Evolutionary conservation across 2,797 vertebrate genomes (phyloP), one percentile per base, ranked within the genome.

Genomic region (Aulostomus chinensis): DNA sequence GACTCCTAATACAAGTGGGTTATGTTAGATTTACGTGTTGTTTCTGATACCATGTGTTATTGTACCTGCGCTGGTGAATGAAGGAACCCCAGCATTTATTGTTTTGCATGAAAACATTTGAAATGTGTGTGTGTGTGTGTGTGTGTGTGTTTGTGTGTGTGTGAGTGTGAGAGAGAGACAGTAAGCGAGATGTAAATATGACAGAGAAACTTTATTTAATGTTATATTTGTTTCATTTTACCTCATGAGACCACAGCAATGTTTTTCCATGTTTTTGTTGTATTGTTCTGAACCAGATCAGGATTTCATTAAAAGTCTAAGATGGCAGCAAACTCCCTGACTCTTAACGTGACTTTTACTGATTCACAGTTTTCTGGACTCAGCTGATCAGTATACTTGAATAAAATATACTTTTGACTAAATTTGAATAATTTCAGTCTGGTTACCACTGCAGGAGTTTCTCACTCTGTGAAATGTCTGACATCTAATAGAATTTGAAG

Each of bases 291-390:
- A n/a, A n/a, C n/a, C 40, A 41, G 11, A 34, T 16, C 3, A 64
- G 8, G 42, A 52, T 49, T 45, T n/a, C 9, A 83, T 75, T 78
- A 78, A 72, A 79, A 47, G 65, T 72, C 65, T 64, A 16, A 68
- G 54, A 64, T 73, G 73, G 70, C 71, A 83, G 66, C 58, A 68
- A 31, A 13, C 17, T n/a, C n/a, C 33, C 49, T 56, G 48, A 65
- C 20, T 53, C 8, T n/a, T n/a, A 5, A 11, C 33, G 2, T 20
- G 14, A 1, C 9, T 51, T 33, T 18, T 6, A 9, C 3, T 34
- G 16, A 53, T 39, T 29, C 10, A 11, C 34, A 53, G 33, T 15
- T n/a, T 1, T 9, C 7, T 28, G n/a, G n/a, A 9, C 9, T 35
- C 10, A 21, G 20, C 6, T 21, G 20, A n/a, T n/a, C n/a, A n/a